Conservation (phyloP, 2,113 vertebrate species). For the Noturus placidus region DNA sequence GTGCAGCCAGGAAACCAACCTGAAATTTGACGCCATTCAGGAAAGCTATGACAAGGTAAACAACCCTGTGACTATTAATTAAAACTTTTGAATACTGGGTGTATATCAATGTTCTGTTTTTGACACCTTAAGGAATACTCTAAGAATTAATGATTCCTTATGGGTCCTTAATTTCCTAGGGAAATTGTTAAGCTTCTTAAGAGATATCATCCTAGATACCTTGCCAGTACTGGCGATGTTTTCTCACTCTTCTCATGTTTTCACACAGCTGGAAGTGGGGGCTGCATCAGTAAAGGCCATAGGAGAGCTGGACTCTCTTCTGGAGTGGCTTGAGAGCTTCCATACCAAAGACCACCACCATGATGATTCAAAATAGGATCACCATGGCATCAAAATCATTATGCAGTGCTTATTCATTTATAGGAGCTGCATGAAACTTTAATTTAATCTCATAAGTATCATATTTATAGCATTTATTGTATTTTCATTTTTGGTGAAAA, state of each 20-base stretch:
- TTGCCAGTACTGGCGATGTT: not conserved
- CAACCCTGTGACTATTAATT: not conserved
- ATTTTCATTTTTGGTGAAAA: not conserved
- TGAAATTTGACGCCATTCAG: slow-evolving; percentile 59
- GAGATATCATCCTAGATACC: not conserved
- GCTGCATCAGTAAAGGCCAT: slow-evolving; percentile 82
- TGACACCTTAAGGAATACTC: not conserved
- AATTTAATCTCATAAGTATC: not conserved
- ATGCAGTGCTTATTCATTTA: not conserved
- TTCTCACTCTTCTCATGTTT: slow-evolving; percentile 5
- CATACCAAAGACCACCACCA: not conserved
- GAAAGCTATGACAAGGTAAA: slow-evolving; percentile 66
- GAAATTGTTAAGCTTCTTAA: not conserved
- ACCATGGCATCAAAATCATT: not conserved
- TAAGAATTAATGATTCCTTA: not conserved
- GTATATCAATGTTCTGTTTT: not conserved
- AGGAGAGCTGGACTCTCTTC: slow-evolving; percentile 82
- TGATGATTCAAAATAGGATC: slow-evolving; percentile 1
- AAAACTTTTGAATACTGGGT: not conserved
- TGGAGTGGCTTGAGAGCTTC: slow-evolving; percentile 82
- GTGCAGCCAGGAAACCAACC: slow-evolving; percentile 65
- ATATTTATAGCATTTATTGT: not conserved
- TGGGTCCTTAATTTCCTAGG: not conserved
- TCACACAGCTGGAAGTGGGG: slow-evolving; percentile 75
- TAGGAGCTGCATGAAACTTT: not conserved